Evolutionary conservation across 2,888 invertebrate genomes (phyloP), one percentile per base, ranked within the genome.

Genomic region (Caenorhabditis sp.): DNA sequence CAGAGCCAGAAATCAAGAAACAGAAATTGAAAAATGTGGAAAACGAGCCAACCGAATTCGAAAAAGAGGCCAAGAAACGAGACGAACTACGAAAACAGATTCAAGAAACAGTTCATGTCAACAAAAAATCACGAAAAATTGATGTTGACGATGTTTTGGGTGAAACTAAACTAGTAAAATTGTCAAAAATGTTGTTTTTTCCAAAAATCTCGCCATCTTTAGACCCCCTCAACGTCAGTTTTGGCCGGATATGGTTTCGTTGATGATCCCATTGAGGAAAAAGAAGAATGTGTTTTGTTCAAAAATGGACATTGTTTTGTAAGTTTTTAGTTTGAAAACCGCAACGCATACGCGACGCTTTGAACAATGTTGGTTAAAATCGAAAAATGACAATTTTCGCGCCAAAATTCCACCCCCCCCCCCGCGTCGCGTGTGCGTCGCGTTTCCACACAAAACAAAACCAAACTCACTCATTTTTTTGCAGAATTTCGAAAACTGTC

Each of bases 291-390:
- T 55, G 26, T 55, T 26, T 26, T 26, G 4, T 55, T 26, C 17
- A 58, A 58, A 58, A 27, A 19, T 58, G 31, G 57, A 10, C 31
- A 58, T 58, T 58, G 36, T 31, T 58, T n/a, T 31, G 31, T 31
- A 31, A 31, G 31, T 31, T 31, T 31, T 31, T n/a, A n/a, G n/a
- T n/a, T n/a, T n/a, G n/a, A n/a, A n/a, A n/a, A n/a, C n/a, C n/a
- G n/a, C n/a, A n/a, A n/a, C n/a, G n/a, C n/a, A n/a, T n/a, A n/a
- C n/a, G n/a, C n/a, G n/a, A n/a, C n/a, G n/a, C n/a, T n/a, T n/a
- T n/a, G n/a, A n/a, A n/a, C n/a, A n/a, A n/a, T n/a, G n/a, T n/a
- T n/a, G n/a, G n/a, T n/a, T n/a, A n/a, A n/a, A n/a, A n/a, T n/a
- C n/a, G n/a, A n/a, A 53, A 53, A 53, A 53, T 36, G 36, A 8